These are phyloP conservation scores for Nannoperca australis DNA, from an alignment of 2,797 vertebrate species.

Conservation along the genomic window DNA sequence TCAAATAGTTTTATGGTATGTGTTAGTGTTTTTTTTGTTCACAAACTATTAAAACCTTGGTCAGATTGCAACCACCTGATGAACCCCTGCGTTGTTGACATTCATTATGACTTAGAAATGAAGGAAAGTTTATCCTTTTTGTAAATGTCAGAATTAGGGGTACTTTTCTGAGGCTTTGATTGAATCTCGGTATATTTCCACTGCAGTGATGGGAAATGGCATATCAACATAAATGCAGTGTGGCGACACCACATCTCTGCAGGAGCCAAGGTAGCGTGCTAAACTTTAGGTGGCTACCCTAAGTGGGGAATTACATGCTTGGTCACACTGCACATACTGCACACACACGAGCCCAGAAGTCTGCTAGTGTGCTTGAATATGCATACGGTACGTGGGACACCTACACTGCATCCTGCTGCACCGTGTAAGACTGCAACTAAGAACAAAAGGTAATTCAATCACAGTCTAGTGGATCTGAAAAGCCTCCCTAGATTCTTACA, in stretches of 20 bases:
- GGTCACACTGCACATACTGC: conserved; percentile 40
- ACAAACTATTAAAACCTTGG: background rate
- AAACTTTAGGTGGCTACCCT: conserved; percentile 48
- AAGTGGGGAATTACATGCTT: conserved; percentile 62
- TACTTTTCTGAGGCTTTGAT: background rate
- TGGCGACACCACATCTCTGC: conserved; percentile 48
- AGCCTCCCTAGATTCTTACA: conserved; percentile 43
- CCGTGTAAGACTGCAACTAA: conserved; percentile 37
- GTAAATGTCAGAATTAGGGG: background rate
- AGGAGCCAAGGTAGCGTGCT: conserved; percentile 53
- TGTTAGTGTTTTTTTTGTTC: background rate
- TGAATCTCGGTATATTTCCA: no score
- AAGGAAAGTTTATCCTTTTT: background rate
- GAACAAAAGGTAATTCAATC: conserved; percentile 72
- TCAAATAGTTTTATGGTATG: background rate
- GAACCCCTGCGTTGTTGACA: background rate
- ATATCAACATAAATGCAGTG: conserved; percentile 40
- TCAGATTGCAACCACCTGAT: background rate
- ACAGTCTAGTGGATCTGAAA: conserved; percentile 51
- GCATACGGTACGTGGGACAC: conserved; percentile 24
- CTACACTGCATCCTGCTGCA: conserved; percentile 23
- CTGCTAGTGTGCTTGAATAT: conserved; percentile 49
- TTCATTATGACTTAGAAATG: background rate
- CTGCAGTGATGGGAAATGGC: conserved; percentile 15
- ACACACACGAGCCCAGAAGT: conserved; percentile 38